phyloP scores from a whole-genome alignment of 2,113 vertebrate species.

The Sterrhoptilus dennistouni region DNA sequence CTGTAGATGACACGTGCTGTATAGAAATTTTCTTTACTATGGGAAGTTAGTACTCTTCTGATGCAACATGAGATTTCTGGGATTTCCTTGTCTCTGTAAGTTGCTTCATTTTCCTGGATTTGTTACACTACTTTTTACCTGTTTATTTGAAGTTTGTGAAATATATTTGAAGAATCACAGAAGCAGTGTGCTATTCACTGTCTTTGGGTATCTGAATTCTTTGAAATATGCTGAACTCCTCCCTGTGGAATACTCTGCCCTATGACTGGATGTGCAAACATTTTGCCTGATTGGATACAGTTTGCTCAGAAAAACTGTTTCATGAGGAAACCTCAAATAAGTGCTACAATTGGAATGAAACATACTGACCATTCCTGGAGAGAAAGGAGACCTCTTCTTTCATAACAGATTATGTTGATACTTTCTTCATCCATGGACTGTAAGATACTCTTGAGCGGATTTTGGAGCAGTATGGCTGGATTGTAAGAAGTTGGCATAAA shows the following conservation, averaged over 20 bases:
- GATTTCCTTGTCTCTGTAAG: neutral
- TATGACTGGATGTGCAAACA: neutral
- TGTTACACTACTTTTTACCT: neutral
- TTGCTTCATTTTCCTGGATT: neutral
- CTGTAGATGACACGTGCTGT: neutral
- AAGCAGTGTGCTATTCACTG: neutral
- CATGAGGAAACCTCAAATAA: neutral
- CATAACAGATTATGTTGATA: neutral
- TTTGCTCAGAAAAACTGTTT: neutral
- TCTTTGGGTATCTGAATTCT: neutral
- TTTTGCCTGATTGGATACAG: neutral
- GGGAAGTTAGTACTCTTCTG: neutral
- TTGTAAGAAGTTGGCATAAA: neutral
- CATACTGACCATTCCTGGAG: fast-evolving
- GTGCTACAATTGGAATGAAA: neutral
- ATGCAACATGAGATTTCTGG: neutral
- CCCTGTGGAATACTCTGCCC: neutral
- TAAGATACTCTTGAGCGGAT: neutral
- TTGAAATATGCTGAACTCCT: neutral
- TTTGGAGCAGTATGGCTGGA: neutral
- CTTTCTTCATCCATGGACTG: neutral
- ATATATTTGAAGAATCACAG: neutral
- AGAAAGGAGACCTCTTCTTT: neutral
- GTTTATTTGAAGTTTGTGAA: neutral
- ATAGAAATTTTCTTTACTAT: neutral